These are phyloP conservation scores for Onychostruthus taczanowskii DNA, from an alignment of 2,113 vertebrate species.

Conservation along the genomic window DNA sequence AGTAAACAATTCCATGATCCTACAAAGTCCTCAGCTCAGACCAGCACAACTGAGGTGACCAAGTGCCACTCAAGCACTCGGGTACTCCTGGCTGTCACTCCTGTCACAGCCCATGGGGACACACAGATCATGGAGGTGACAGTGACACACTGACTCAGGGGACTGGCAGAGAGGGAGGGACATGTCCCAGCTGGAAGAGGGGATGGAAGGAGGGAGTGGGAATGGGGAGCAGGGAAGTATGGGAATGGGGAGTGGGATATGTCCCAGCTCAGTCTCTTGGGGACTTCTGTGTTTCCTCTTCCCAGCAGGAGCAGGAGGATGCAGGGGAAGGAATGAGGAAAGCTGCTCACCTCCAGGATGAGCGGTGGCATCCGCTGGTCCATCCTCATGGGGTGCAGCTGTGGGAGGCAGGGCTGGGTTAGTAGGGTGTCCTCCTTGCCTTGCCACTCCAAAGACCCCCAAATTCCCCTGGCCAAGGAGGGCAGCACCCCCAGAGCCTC, in stretches of 20 bases:
- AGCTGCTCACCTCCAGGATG: conserved; percentile 31
- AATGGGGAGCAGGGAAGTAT: too few species aligned
- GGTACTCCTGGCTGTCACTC: background rate
- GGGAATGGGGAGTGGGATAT: too few species aligned
- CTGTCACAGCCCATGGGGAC: background rate
- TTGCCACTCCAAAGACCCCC: too few species aligned
- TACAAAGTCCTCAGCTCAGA: background rate
- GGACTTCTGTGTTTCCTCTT: background rate
- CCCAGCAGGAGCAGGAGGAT: background rate
- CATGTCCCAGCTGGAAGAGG: accelerated
- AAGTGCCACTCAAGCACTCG: background rate
- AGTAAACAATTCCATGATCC: background rate
- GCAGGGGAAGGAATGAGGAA: background rate
- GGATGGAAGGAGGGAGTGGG: background rate
- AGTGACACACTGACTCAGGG: background rate
- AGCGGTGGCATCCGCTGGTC: conserved; percentile 41
- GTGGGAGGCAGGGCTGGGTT: conserved; percentile 17
- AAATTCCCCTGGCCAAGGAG: background rate
- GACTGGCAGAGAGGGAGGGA: background rate
- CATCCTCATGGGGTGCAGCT: conserved; percentile 65
- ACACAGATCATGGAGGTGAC: background rate
- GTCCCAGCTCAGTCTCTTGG: background rate
- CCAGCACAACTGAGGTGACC: background rate
- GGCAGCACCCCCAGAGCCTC: background rate
- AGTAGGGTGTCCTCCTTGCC: background rate